Percentiles rank a stretch among this genome's conserved stretches.
Conservation (phyloP, 2,888 invertebrate species). For the Pseudolycoriella hygida region DNA sequence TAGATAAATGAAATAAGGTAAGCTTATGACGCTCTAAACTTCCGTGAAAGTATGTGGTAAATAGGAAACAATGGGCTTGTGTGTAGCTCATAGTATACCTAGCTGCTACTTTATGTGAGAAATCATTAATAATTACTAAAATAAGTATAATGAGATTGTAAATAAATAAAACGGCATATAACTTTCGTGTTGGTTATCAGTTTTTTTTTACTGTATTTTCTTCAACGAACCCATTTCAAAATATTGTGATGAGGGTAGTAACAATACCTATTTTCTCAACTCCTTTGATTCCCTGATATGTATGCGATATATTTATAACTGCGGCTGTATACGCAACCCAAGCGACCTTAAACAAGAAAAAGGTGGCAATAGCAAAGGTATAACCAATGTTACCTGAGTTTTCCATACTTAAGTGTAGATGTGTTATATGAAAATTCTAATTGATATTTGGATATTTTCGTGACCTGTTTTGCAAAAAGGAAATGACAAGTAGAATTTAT, state of each 20-base stretch:
- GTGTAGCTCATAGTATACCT: not conserved
- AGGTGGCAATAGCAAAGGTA: not conserved
- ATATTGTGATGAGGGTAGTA: constrained; percentile 5
- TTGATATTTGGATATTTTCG: constrained; percentile 1
- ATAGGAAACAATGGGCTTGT: not conserved
- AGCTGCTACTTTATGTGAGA: not conserved
- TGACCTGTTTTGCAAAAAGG: constrained; percentile 1
- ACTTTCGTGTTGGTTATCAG: constrained; percentile 6
- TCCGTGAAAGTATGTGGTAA: no score
- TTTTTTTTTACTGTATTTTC: not conserved
- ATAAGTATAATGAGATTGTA: no score
- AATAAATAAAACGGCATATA: not conserved
- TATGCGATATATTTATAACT: not conserved
- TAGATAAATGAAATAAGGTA: no score
- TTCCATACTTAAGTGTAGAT: not conserved
- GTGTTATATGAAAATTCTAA: not conserved
- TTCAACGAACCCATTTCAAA: constrained; percentile 7
- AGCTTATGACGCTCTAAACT: no score
- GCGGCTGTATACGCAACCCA: not conserved
- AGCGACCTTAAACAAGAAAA: no score
- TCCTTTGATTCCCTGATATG: no score
- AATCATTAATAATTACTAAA: no score
- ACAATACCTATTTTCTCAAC: no score
- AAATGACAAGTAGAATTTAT: constrained; percentile 1
- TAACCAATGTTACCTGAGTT: not conserved